Base-by-base conservation (phyloP, 1,140 invertebrate genomes). In the Brachionus calyciflorus region DNA sequence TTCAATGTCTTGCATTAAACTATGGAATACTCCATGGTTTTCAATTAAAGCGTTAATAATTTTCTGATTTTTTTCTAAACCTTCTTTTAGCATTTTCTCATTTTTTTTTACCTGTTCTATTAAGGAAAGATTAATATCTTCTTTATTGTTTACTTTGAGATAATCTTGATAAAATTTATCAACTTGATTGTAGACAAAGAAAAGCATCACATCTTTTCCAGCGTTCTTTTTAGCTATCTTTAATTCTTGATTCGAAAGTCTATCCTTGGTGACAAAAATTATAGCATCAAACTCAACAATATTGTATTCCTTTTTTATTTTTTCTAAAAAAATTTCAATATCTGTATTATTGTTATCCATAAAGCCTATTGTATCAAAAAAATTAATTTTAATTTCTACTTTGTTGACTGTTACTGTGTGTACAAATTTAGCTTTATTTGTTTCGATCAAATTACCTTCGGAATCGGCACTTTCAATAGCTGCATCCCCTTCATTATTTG, bases 121-220 rank as follows among this genome's bases (percentile, higher is more conserved):
- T 2, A 60, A 33, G 37, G 26, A 17, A 17, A 60, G 0, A 5
- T 60, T 30, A 60, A 33, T 30, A 33, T 60, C 30, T 9, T 1
- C 2, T n/a, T 33, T 17, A 60, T 4, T n/a, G 30, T 60, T 1
- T 5, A 3, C 2, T 37, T 12, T 60, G 26, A 55, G 51, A 17
- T 55, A 28, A 19, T 26, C 30, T 19, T 2, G 0, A 55, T 55
- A 55, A 26, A 7, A 37, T 33, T 60, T 37, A 21, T 60, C 55
- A 14, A 60, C 14, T 17, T 60, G 26, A 60, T 60, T 60, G 30
- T 60, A 60, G 0, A 60, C 55, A 19, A 60, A 60, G 17, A 60
- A 60, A n/a, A 60, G 26, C 55, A 60, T 33, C 12, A 60, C 55
- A 33, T 60, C 33, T 60, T 60, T 60, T 60, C 37, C 37, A 1